Percentiles rank a stretch among this genome's conserved stretches.
phyloP scores from a whole-genome alignment of 2,797 vertebrate species.

The Peromyscus aztecus region DNA sequence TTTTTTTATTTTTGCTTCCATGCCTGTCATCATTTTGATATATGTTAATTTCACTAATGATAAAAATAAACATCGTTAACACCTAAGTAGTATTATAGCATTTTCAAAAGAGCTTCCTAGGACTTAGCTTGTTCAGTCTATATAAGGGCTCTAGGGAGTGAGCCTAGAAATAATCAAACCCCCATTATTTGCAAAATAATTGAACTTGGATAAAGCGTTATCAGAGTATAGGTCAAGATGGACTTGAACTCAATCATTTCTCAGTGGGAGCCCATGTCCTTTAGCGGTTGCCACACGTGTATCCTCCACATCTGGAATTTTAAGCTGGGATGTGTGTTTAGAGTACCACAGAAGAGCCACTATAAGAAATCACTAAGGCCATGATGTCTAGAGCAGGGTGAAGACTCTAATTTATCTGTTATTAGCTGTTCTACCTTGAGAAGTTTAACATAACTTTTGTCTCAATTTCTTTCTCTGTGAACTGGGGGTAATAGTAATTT shows the following conservation, averaged over 20 bases:
- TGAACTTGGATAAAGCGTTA: neutral
- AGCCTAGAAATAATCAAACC: constrained; percentile 12
- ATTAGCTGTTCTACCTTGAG: neutral
- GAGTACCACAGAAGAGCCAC: neutral
- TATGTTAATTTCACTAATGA: constrained; percentile 16
- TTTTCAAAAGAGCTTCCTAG: neutral
- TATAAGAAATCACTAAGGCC: neutral
- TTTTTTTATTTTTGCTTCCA: neutral
- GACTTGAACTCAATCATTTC: neutral
- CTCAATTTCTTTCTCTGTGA: constrained; percentile 3
- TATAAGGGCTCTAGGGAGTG: neutral
- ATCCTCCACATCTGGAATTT: neutral
- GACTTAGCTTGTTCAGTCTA: neutral
- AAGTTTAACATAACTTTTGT: neutral
- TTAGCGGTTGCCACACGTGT: neutral
- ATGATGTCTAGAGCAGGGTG: neutral
- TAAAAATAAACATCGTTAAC: constrained; percentile 22
- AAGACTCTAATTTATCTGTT: neutral
- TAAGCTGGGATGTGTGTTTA: neutral
- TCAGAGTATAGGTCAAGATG: neutral
- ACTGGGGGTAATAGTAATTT: neutral
- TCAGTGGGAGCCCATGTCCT: neutral
- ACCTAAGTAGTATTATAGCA: neutral
- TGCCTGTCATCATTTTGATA: neutral
- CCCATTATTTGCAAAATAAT: neutral